Conservation (phyloP, 1,140 invertebrate genomes). For the Drosophila gunungcola region DNA sequence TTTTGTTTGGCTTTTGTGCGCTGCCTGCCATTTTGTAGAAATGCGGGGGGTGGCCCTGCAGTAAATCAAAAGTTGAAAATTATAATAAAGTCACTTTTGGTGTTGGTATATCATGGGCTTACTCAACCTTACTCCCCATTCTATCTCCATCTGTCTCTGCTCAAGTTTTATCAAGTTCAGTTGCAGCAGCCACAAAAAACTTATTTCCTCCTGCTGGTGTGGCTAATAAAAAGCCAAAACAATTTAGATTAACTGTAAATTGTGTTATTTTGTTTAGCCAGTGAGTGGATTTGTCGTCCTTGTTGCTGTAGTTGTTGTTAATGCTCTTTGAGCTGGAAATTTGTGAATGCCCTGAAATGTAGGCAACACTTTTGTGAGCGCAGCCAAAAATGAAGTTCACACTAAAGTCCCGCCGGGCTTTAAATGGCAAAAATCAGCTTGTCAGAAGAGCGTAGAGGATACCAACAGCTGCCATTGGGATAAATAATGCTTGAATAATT, state of each 20-base stretch:
- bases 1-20: conserved; percentile 72
- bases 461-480: conserved; percentile 56
- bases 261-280: conserved; percentile 78
- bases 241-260: conserved; percentile 84
- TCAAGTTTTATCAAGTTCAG: conserved; percentile 79
- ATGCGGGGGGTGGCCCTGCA: conserved; percentile 37
- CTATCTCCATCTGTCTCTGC: conserved; percentile 32
- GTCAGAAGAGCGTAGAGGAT: neutral
- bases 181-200: conserved; percentile 78
- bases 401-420: conserved; percentile 17
- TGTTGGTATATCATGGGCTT: conserved; percentile 68
- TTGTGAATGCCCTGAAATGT: conserved; percentile 67
- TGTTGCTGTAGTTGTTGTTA: conserved; percentile 36
- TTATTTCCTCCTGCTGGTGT: conserved; percentile 53
- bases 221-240: conserved; percentile 77
- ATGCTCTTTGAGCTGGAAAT: conserved; percentile 54
- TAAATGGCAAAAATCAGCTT: neutral
- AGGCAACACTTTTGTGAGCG: conserved; percentile 74
- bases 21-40: conserved; percentile 22
- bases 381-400: conserved; percentile 58
- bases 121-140: neutral
- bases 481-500: conserved; percentile 81
- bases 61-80: conserved; percentile 83
- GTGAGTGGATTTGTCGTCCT: conserved; percentile 57
- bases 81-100: conserved; percentile 81